Evolutionary conservation across 2,113 vertebrate genomes (phyloP), one percentile per base, ranked within the genome.

Genomic region (Ophthalmolycus amberensis): DNA sequence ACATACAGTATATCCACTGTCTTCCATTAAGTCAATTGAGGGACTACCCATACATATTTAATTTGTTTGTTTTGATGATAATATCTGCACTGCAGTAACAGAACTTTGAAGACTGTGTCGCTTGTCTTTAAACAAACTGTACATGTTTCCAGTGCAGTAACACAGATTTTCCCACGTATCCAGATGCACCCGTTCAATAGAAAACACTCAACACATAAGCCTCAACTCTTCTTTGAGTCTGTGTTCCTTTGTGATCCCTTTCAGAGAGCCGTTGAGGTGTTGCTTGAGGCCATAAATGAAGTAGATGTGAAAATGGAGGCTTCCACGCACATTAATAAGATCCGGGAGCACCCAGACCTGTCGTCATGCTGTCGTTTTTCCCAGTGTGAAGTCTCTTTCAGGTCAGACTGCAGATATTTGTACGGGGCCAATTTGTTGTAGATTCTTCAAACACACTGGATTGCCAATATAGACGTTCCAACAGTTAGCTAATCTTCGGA

Each of bases 381-480:
- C 50, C 54, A 12, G 66, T 90, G 83, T 91, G 84, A 91, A 77
- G 87, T 86, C 74, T 82, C 40, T 46, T 76, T 5, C 42, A 58
- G 69, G 67, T 40, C 66, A 69, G n/a, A 46, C 78, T 66, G 48
- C 50, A 76, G 22, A 80, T 79, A 82, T 79, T 84, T 86, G 71
- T 56, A 66, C 58, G 52, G 50, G 63, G 29, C 70, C 15, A 37
- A 58, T 71, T 82, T 78, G 80, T 85, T 85, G 83, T 85, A 82
- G 85, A 87, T 83, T 89, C 89, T 91, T 93, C 87, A 94, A 89
- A 92, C 85, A 66, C 56, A 72, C 65, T 79, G 67, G 80, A 87
- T 76, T 81, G 48, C 42, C 81, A 82, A 29, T 85, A 42, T 9
- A 80, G 58, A 59, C 65, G 66, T 91, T 85, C 85, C 79, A 71